Conservation (phyloP, 2,797 vertebrate genomes). For the Rhadinocentrus ornatus region DNA sequence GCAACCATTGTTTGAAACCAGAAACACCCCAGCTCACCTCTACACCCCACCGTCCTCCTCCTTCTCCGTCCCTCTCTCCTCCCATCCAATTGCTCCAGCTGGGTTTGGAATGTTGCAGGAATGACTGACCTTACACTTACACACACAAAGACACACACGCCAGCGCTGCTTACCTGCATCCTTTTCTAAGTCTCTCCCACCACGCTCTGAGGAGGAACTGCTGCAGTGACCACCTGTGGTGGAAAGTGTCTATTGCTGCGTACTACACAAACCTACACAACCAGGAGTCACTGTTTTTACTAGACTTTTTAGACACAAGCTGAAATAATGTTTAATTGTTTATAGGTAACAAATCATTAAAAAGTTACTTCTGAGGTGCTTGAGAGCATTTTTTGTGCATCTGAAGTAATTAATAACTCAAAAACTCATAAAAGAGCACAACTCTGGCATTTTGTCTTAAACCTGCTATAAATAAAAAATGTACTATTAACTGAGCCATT, state of each 20-base stretch:
- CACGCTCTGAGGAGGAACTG: conserved; percentile 44
- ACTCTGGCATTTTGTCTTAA: no score
- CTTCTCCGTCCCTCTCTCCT: conserved; percentile 68
- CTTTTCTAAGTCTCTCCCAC: conserved; percentile 33
- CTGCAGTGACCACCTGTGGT: conserved; percentile 49
- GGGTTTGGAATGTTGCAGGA: conserved; percentile 79
- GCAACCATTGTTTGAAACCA: conserved; percentile 85
- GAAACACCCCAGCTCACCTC: conserved; percentile 80
- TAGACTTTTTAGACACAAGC: neutral
- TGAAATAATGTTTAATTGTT: neutral
- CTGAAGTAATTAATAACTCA: neutral
- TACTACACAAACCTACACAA: neutral
- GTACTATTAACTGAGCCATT: no score
- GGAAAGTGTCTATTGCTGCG: conserved; percentile 34
- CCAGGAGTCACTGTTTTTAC: neutral
- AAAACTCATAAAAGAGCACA: no score
- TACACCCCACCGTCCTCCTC: conserved; percentile 56
- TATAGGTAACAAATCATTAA: neutral
- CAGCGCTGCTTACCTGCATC: conserved; percentile 62
- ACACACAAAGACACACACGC: conserved; percentile 42
- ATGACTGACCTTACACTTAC: conserved; percentile 67
- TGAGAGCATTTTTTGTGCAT: neutral
- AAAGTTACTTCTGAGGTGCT: neutral
- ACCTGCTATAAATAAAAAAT: no score
- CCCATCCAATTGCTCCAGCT: conserved; percentile 81